A percentile compares a stretch with the other conserved stretches of the same genome.
Conservation (phyloP, 2,888 invertebrate species). For the Seira ritae region DNA sequence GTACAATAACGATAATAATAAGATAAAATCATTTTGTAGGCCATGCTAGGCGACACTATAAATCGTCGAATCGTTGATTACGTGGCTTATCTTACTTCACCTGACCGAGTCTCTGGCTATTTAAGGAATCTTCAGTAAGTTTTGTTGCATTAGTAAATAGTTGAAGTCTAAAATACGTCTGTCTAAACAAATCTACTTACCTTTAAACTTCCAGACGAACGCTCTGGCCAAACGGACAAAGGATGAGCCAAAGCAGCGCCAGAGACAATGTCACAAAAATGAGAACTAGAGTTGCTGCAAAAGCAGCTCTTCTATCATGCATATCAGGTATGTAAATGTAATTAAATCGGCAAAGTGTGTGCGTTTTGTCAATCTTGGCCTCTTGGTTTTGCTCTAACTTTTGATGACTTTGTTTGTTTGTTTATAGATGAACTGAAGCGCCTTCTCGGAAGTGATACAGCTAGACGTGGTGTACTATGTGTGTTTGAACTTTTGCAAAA, state of each 20-base stretch:
- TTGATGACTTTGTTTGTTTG: constrained; percentile 19
- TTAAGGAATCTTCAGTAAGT: constrained; percentile 89
- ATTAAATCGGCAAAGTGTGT: background rate
- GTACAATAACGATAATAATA: background rate
- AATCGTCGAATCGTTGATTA: constrained; percentile 92
- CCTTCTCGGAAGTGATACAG: constrained; percentile 92
- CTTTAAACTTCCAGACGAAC: constrained; percentile 78
- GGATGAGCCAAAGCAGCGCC: constrained; percentile 78
- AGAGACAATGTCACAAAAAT: constrained; percentile 81
- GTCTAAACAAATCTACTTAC: no score
- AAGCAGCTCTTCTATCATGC: constrained; percentile 88
- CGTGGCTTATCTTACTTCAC: constrained; percentile 90
- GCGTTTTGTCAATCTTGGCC: background rate
- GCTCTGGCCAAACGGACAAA: constrained; percentile 79
- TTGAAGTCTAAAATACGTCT: no score
- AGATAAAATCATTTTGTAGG: constrained; percentile 73
- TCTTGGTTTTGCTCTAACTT: background rate
- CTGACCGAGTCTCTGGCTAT: constrained; percentile 91
- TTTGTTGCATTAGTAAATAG: no score
- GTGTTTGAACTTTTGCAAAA: constrained; percentile 93
- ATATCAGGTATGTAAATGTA: constrained; percentile 81
- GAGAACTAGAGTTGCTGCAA: constrained; percentile 89
- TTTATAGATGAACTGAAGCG: constrained; percentile 89
- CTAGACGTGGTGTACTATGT: constrained; percentile 86
- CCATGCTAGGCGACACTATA: constrained; percentile 89